A percentile compares a stretch with the other conserved stretches of the same genome.
Conservation (phyloP, 1,140 invertebrate genomes). For the Hermetia illucens region DNA sequence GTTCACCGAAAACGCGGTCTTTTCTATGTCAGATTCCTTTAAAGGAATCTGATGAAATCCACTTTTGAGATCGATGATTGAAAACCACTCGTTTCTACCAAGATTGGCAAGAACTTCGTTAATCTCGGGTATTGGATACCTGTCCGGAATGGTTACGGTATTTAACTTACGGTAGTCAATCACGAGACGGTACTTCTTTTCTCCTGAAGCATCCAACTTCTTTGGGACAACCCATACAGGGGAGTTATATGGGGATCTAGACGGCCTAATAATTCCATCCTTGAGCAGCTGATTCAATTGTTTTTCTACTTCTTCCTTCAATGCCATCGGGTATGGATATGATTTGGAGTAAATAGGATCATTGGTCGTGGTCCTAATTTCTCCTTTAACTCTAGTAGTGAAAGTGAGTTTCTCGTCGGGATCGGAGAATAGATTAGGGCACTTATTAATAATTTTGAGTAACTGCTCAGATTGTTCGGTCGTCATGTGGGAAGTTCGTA, state of each 20-base stretch:
- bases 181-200: slow-evolving; percentile 21
- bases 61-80: slow-evolving; percentile 29
- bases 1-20: slow-evolving; percentile 26
- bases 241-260: slow-evolving; percentile 6
- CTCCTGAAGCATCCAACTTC: slow-evolving; percentile 10
- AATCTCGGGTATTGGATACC: slow-evolving; percentile 35
- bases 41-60: slow-evolving; percentile 35
- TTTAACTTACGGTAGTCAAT: slow-evolving; percentile 25
- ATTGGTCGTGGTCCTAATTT: slow-evolving; percentile 6
- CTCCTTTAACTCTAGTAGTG: slow-evolving; percentile 5
- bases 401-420: slow-evolving; percentile 1
- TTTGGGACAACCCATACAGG: slow-evolving; percentile 10
- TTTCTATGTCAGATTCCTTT: slow-evolving; percentile 15
- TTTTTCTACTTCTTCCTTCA: slow-evolving; percentile 13
- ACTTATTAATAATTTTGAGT: slow-evolving; percentile 1
- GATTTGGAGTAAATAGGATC: slow-evolving; percentile 9
- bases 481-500: not conserved
- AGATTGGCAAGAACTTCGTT: slow-evolving; percentile 31
- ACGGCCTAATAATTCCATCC: slow-evolving; percentile 16
- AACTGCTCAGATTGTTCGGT: slow-evolving; percentile 1
- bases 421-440: slow-evolving; percentile 4
- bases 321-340: slow-evolving; percentile 12
- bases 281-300: slow-evolving; percentile 17
- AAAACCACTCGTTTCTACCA: slow-evolving; percentile 25
- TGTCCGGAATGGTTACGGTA: slow-evolving; percentile 24